Percentiles rank a stretch among this genome's conserved stretches.
These are phyloP conservation scores for Chaetodon trifasciatus DNA, from an alignment of 2,797 vertebrate species.

Conservation along the genomic window DNA sequence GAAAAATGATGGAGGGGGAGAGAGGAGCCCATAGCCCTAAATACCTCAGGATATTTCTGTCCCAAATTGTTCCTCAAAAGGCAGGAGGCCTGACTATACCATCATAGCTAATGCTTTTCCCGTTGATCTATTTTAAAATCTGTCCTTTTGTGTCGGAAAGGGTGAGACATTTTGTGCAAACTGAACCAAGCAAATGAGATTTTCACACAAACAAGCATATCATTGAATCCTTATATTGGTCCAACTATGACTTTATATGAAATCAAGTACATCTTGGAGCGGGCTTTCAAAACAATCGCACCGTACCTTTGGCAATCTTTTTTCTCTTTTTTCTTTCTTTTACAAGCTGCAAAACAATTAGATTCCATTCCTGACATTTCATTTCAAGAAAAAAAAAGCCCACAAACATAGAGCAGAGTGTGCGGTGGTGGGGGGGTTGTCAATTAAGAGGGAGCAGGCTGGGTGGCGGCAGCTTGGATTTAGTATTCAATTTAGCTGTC, in stretches of 20 bases:
- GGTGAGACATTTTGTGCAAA: slow-evolving; percentile 63
- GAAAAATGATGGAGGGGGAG: slow-evolving; percentile 26
- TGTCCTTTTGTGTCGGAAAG: slow-evolving; percentile 64
- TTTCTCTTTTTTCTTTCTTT: slow-evolving; percentile 23
- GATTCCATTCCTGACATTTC: slow-evolving; percentile 67
- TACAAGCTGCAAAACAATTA: slow-evolving; percentile 61
- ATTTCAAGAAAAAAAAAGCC: slow-evolving; percentile 65
- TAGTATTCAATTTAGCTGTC: slow-evolving; percentile 90
- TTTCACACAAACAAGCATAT: slow-evolving; percentile 65
- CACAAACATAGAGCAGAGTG: slow-evolving; percentile 58
- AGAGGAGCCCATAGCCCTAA: slow-evolving; percentile 51
- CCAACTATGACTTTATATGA: slow-evolving; percentile 38
- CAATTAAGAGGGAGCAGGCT: slow-evolving; percentile 80
- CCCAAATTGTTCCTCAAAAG: slow-evolving; percentile 71
- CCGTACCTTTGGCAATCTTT: slow-evolving; percentile 34
- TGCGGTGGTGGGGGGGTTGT: slow-evolving; percentile 39
- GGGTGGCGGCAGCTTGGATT: slow-evolving; percentile 86
- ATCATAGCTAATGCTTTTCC: slow-evolving; percentile 56
- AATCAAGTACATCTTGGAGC: slow-evolving; percentile 42
- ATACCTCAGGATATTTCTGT: slow-evolving; percentile 73
- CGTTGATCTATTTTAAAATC: slow-evolving; percentile 63
- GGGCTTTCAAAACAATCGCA: slow-evolving; percentile 52
- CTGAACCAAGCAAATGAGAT: slow-evolving; percentile 57
- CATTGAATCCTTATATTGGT: slow-evolving; percentile 52
- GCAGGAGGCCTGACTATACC: slow-evolving; percentile 42